These are phyloP conservation scores for Carposina sasakii DNA, from an alignment of 1,140 invertebrate species.

Conservation along the genomic window DNA sequence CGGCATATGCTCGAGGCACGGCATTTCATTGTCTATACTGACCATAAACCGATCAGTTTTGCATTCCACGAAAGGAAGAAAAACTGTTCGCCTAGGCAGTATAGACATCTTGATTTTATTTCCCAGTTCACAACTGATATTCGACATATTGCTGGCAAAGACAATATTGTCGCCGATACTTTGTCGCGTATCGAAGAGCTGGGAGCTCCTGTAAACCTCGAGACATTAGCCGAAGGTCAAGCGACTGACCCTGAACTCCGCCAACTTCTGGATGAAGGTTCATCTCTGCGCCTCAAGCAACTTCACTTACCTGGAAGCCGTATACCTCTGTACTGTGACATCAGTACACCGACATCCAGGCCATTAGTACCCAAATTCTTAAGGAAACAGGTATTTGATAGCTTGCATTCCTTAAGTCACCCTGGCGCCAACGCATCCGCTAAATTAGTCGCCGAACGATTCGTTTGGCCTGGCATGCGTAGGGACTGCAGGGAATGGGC, in stretches of 20 bases:
- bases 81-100: too few species aligned
- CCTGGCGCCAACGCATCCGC: background rate
- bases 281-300: background rate
- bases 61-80: too few species aligned
- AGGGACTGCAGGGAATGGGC: background rate
- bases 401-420: background rate
- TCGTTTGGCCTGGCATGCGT: background rate
- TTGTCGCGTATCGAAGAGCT: too few species aligned
- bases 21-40: too few species aligned
- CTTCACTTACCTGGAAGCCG: background rate
- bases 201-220: background rate
- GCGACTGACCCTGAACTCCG: background rate
- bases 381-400: background rate
- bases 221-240: background rate
- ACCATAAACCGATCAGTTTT: too few species aligned
- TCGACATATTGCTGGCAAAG: too few species aligned
- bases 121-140: background rate
- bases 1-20: too few species aligned
- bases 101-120: background rate
- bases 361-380: background rate
- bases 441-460: background rate
- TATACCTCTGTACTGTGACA: background rate
- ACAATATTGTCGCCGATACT: too few species aligned
- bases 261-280: background rate
- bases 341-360: background rate